Evolutionary conservation across 2,888 invertebrate genomes (phyloP).

Genomic region (Drosophila lacicola): DNA sequence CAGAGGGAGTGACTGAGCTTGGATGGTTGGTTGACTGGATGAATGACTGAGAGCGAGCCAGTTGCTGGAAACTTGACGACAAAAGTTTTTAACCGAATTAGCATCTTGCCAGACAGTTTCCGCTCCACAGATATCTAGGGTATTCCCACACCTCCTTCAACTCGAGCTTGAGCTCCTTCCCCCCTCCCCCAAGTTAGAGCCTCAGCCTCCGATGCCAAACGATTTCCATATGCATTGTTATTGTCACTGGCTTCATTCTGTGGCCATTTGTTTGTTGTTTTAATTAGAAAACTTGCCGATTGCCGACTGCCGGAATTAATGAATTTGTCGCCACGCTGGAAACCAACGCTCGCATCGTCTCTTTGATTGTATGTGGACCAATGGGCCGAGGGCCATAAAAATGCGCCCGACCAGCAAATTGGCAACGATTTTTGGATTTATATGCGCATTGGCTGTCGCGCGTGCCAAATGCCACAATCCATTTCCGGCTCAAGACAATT

Average conservation of each 20-base stretch:
- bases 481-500: conserved; percentile 40
- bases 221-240: conserved; percentile 79
- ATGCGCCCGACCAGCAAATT: conserved; percentile 65
- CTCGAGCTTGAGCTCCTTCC: no score
- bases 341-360: neutral
- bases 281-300: conserved; percentile 77
- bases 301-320: conserved; percentile 68
- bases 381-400: conserved; percentile 52
- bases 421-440: conserved; percentile 51
- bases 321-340: conserved; percentile 54
- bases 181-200: neutral
- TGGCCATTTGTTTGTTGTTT: conserved; percentile 80
- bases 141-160: no score
- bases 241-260: conserved; percentile 41
- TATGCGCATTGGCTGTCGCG: conserved; percentile 57
- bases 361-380: neutral
- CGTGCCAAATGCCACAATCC: conserved; percentile 71
- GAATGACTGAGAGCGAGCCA: conserved; percentile 40
- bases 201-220: conserved; percentile 27
- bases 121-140: conserved; percentile 51
- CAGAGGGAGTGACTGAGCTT: conserved; percentile 25
- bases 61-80: conserved; percentile 76
- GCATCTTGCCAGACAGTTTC: conserved; percentile 81
- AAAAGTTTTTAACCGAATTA: conserved; percentile 79
- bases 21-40: conserved; percentile 29